Evolutionary conservation across 2,797 vertebrate genomes (phyloP).

Genomic region (Oreortyx pictus): DNA sequence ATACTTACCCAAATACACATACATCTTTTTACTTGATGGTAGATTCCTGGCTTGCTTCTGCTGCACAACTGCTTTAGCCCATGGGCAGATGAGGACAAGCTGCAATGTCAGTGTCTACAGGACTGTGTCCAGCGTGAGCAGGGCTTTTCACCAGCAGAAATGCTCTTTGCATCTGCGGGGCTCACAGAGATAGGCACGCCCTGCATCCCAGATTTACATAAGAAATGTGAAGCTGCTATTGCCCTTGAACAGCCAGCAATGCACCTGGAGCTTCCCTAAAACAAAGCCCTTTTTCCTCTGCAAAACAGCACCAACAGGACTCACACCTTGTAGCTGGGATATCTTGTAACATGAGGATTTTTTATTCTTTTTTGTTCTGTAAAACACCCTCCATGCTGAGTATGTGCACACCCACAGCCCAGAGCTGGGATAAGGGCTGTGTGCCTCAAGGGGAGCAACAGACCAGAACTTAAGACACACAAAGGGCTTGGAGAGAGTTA

Average conservation of each 20-base stretch:
- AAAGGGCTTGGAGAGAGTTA: background rate
- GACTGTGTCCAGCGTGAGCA: background rate
- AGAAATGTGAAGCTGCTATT: no score
- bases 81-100: background rate
- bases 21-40: background rate
- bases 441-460: background rate
- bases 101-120: background rate
- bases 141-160: background rate
- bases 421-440: background rate
- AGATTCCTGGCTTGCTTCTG: background rate
- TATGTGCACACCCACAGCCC: fast-evolving
- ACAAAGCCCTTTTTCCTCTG: background rate
- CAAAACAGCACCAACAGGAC: background rate
- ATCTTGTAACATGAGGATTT: fast-evolving
- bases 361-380: background rate
- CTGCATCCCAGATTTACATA: background rate
- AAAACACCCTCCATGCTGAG: background rate
- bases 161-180: background rate
- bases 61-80: background rate
- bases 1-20: background rate
- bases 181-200: background rate
- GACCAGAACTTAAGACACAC: background rate
- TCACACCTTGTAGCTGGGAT: background rate
- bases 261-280: background rate
- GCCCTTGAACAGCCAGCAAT: no score